phyloP scores from a whole-genome alignment of 1,140 invertebrate species.

The Frieseomelitta varia region DNA sequence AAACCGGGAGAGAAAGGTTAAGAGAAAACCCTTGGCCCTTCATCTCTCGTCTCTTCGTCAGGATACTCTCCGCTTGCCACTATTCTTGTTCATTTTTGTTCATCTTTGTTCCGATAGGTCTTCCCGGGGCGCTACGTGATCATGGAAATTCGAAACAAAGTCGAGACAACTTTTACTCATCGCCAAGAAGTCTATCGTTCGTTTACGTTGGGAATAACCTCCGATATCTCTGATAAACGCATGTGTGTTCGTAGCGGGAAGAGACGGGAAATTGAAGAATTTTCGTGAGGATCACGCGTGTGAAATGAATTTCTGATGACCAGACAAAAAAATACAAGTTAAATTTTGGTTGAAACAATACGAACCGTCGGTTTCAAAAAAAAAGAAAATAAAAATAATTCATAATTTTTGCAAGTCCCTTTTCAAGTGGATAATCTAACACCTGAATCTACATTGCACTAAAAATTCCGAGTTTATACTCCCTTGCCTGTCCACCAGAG shows the following conservation, averaged over 20 bases:
- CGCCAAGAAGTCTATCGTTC: neutral
- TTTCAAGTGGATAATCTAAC: too few relatives aligned
- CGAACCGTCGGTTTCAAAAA: too few relatives aligned
- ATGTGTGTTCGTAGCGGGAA: neutral
- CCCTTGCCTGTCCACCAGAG: too few relatives aligned
- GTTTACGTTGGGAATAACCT: neutral
- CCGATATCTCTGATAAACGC: neutral
- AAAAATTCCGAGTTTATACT: too few relatives aligned
- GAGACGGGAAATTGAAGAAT: neutral
- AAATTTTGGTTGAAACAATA: too few relatives aligned
- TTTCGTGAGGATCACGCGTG: too few relatives aligned
- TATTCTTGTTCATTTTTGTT: neutral
- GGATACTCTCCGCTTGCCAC: neutral
- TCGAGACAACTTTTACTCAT: neutral
- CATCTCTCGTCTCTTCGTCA: constrained; percentile 19
- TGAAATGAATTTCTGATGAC: too few relatives aligned
- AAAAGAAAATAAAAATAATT: too few relatives aligned
- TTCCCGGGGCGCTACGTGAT: neutral
- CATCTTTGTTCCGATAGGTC: constrained; percentile 26
- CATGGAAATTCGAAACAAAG: constrained; percentile 31
- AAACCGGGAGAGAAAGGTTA: neutral
- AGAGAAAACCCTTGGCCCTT: constrained; percentile 38
- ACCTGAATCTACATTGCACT: too few relatives aligned
- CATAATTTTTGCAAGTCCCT: too few relatives aligned
- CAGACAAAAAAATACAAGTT: too few relatives aligned